Base-by-base conservation (phyloP, 1,140 invertebrate species). In the Lethrus apterus region DNA sequence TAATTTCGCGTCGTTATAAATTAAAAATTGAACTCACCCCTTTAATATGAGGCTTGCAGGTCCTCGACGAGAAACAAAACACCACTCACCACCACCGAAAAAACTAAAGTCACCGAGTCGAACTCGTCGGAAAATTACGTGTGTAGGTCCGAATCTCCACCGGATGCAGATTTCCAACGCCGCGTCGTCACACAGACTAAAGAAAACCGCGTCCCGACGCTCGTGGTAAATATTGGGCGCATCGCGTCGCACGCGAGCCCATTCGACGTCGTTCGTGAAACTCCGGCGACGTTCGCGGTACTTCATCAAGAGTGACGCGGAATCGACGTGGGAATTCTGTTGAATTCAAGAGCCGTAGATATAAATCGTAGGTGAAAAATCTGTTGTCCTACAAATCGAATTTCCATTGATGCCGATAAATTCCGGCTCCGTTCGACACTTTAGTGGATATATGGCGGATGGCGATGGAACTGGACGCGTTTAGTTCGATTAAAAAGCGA, bases 361-460 rank as follows among this genome's bases (percentile, higher is more conserved):
- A 62, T 62, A 62, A 62, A 62, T 62, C 57, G 50, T 51, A 56
- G 44, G 56, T 62, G 60, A 59, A 59, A 60, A 62, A 62, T 62
- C 55, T 59, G 60, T 62, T 60, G 58, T 60, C 55, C 58, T 62
- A 58, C 60, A 62, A 62, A 62, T 62, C 60, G 60, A 62, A 57
- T 62, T 60, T 60, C 54, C 52, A 62, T 58, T 58, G 59, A 61
- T 59, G 59, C 54, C 60, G 34, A 60, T 62, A 62, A 62, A 62
- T 62, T 62, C 51, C 40, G 32, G n/a, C 43, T 32, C 40, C 36
- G 45, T 49, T 43, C 46, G 55, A 49, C 56, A 50, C 38, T 35
- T 44, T 54, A 53, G 41, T 53, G 31, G 48, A 38, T 38, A 38
- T 38, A n/a, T n/a, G n/a, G n/a, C n/a, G n/a, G n/a, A n/a, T n/a